phyloP scores from a whole-genome alignment of 2,888 invertebrate species.

The Tenthredo scrophulariae region DNA sequence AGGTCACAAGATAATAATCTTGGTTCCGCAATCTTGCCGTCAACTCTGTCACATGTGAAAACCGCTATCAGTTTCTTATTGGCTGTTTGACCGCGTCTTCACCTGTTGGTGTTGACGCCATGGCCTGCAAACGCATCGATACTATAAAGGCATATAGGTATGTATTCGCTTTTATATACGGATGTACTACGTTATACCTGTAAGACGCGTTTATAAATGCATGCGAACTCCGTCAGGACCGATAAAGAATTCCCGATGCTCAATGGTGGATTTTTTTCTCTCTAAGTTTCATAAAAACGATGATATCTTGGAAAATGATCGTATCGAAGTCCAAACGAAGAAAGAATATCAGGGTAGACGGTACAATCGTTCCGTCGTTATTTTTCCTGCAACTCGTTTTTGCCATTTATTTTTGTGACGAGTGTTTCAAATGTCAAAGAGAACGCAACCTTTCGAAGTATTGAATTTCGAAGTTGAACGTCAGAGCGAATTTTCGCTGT shows the following conservation, averaged over 20 bases:
- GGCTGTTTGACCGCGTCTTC: conserved; percentile 27
- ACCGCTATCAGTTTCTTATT: conserved; percentile 43
- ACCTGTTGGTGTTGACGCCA: conserved; percentile 7
- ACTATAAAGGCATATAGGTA: neutral
- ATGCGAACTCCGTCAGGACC: neutral
- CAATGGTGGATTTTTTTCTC: neutral
- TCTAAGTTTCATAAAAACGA: neutral
- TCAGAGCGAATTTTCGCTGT: neutral
- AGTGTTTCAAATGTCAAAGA: too few relatives aligned
- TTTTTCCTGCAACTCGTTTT: too few relatives aligned
- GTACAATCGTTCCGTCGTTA: too few relatives aligned
- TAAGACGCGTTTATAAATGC: neutral
- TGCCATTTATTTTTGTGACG: too few relatives aligned
- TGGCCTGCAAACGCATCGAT: neutral
- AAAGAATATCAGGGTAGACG: too few relatives aligned
- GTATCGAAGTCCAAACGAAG: too few relatives aligned
- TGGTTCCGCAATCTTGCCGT: conserved; percentile 34
- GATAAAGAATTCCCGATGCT: neutral
- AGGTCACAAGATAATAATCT: conserved; percentile 29
- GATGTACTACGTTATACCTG: neutral
- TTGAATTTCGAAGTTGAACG: neutral
- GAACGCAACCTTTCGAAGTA: neutral
- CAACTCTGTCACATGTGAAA: conserved; percentile 38
- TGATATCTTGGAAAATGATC: neutral
- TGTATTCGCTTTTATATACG: neutral